Evolutionary conservation across 2,113 vertebrate species (phyloP).

Genomic region (Microtus richardsoni): DNA sequence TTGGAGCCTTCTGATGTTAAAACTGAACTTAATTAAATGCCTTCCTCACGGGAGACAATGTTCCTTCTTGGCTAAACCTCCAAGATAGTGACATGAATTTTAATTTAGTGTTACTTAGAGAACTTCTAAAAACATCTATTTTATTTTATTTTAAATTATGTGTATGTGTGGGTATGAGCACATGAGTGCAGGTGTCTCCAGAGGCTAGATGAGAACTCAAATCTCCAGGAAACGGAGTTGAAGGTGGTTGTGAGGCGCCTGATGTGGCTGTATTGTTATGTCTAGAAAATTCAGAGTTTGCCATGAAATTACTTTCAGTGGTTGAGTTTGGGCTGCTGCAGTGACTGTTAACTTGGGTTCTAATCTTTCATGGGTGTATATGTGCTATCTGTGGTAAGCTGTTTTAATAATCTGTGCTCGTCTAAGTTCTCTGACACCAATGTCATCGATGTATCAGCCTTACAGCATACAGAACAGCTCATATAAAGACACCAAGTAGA

Average conservation of each 20-base stretch:
- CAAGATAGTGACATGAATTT: constrained; percentile 22
- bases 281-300: not conserved
- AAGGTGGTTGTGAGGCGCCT: not conserved
- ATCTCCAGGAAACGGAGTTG: not conserved
- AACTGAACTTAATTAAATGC: constrained; percentile 62
- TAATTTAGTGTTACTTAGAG: constrained; percentile 23
- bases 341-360: not conserved
- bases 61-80: not conserved
- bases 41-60: not conserved
- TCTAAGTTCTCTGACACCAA: not conserved
- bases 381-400: not conserved
- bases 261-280: not conserved
- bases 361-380: not conserved
- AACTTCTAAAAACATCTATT: not conserved
- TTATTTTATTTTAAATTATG: not conserved
- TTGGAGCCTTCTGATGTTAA: constrained; percentile 33
- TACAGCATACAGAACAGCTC: not conserved
- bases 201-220: not conserved
- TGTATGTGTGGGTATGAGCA: not conserved
- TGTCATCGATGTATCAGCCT: not conserved
- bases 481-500: not conserved
- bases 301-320: not conserved
- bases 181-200: not conserved
- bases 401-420: not conserved
- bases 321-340: not conserved